These are phyloP conservation scores for Salvator merianae DNA, from an alignment of 2,113 vertebrate genomes.

Conservation along the genomic window DNA sequence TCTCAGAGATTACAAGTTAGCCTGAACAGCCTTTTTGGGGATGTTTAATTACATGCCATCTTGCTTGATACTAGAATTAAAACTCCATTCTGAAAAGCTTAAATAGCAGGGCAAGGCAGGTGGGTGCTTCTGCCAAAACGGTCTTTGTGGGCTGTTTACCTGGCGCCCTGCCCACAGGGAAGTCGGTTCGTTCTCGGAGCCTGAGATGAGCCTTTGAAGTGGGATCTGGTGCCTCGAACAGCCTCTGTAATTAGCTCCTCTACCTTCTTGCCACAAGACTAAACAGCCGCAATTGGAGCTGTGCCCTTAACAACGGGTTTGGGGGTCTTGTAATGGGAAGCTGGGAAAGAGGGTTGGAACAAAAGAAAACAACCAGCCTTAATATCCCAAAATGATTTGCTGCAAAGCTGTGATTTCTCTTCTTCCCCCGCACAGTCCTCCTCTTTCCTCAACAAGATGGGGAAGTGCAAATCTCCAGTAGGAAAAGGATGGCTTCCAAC, in stretches of 20 bases:
- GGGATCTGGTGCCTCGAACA: background rate
- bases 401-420: constrained; percentile 33
- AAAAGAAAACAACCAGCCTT: constrained; percentile 26
- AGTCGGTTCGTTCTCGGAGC: constrained; percentile 9
- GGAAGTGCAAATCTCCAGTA: background rate
- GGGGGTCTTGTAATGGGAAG: constrained; percentile 32
- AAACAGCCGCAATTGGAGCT: background rate
- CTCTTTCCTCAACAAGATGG: background rate
- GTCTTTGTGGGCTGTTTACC: constrained; percentile 1
- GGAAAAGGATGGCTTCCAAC: background rate
- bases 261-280: constrained; percentile 32
- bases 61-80: constrained; percentile 16
- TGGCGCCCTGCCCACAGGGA: constrained; percentile 8
- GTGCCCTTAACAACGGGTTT: constrained; percentile 8
- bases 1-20: background rate
- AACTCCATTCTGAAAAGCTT: constrained; percentile 36
- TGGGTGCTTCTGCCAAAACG: constrained; percentile 29
- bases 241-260: constrained; percentile 33
- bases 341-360: constrained; percentile 18
- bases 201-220: constrained; percentile 31
- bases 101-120: background rate
- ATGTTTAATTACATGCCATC: constrained; percentile 25
- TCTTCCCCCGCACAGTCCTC: background rate
- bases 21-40: background rate
- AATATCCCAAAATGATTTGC: constrained; percentile 17